A percentile compares a stretch with the other conserved stretches of the same genome.
Evolutionary conservation across 2,888 invertebrate species (phyloP).

Genomic region (Ophonus ardosiacus): DNA sequence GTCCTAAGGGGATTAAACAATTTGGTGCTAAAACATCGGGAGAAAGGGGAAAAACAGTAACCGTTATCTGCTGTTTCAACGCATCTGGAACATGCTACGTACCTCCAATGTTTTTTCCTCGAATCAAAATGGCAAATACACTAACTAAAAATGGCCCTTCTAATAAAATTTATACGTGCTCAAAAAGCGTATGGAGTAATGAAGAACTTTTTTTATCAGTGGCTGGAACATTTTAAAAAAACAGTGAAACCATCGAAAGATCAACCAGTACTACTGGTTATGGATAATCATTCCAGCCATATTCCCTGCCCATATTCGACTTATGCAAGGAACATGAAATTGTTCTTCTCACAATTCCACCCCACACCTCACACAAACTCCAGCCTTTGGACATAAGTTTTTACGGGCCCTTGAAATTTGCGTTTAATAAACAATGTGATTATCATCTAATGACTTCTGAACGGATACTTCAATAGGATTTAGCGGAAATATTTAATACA

Average conservation of each 20-base stretch:
- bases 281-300: conserved; percentile 61
- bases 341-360: conserved; percentile 58
- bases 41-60: conserved; percentile 72
- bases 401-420: conserved; percentile 61
- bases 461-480: conserved; percentile 64
- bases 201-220: conserved; percentile 66
- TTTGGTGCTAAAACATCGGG: conserved; percentile 71
- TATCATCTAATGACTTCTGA: conserved; percentile 61
- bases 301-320: conserved; percentile 22
- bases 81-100: conserved; percentile 65
- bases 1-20: conserved; percentile 52
- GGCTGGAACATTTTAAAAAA: conserved; percentile 64
- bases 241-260: conserved; percentile 2
- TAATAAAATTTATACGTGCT: conserved; percentile 69
- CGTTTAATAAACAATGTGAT: conserved; percentile 57
- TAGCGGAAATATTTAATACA: conserved; percentile 65
- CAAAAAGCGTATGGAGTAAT: conserved; percentile 66
- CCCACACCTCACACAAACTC: conserved; percentile 23
- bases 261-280: conserved; percentile 49
- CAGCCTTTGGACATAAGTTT: conserved; percentile 50
- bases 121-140: conserved; percentile 71
- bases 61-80: conserved; percentile 1
- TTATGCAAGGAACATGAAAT: conserved; percentile 60
- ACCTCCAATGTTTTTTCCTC: conserved; percentile 74
- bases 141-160: conserved; percentile 73